Conservation (phyloP, 2,797 vertebrate genomes). For the Pempheris klunzingeri region DNA sequence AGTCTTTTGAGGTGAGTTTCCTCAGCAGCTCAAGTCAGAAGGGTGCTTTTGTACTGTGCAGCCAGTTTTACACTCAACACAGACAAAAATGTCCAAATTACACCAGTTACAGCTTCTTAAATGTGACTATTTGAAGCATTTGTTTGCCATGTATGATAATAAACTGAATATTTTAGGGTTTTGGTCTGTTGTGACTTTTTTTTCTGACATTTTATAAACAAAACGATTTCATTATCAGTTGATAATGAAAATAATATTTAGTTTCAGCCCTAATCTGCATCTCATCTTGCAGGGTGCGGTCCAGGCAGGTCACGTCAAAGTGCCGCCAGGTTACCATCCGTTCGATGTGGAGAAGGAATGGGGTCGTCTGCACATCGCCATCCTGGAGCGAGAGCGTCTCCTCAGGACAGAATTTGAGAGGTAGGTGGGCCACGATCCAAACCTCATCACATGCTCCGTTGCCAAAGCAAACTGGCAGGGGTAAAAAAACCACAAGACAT, state of each 20-base stretch:
- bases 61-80: neutral
- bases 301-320: slow-evolving; percentile 91
- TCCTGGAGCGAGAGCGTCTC: slow-evolving; percentile 93
- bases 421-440: slow-evolving; percentile 58
- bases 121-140: neutral
- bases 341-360: slow-evolving; percentile 97
- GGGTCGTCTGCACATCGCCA: slow-evolving; percentile 94
- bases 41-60: neutral
- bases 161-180: neutral
- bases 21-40: neutral
- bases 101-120: neutral
- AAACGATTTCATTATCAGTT: neutral
- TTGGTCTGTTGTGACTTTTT: neutral
- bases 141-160: neutral
- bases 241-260: neutral
- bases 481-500: slow-evolving; percentile 17
- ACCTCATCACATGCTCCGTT: slow-evolving; percentile 45
- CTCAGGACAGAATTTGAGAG: slow-evolving; percentile 93
- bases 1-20: slow-evolving; percentile 90
- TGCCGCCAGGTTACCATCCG: slow-evolving; percentile 91
- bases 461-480: slow-evolving; percentile 21
- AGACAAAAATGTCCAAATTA: neutral
- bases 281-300: slow-evolving; percentile 84
- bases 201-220: neutral
- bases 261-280: neutral